These are phyloP conservation scores for Xylota sylvarum DNA, from an alignment of 2,888 invertebrate genomes.

Conservation along the genomic window DNA sequence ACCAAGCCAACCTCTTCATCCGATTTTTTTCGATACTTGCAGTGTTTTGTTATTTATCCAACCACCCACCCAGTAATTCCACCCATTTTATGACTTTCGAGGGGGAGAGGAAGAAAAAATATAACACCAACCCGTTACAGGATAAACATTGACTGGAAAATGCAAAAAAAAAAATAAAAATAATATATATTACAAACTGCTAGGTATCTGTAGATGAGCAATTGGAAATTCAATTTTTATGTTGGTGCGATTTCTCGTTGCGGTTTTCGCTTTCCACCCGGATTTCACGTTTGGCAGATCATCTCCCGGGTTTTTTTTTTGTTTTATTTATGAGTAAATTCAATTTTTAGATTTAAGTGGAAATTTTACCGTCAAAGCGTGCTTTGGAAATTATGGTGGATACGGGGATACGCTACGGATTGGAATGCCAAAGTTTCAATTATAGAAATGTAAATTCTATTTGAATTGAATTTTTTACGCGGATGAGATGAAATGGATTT, in stretches of 20 bases:
- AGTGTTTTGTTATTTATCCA: no score
- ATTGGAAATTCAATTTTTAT: conserved; percentile 69
- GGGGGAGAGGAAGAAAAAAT: not conserved
- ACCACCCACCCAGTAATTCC: no score
- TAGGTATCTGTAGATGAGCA: conserved; percentile 43
- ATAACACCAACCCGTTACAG: conserved; percentile 25
- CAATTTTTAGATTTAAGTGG: conserved; percentile 70
- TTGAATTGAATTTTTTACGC: conserved; percentile 45
- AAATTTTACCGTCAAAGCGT: conserved; percentile 63
- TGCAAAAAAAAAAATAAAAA: conserved; percentile 16
- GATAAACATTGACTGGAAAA: conserved; percentile 49
- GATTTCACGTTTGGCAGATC: conserved; percentile 5
- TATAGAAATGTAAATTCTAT: conserved; percentile 74
- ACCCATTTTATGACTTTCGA: not conserved
- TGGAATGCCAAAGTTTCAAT: conserved; percentile 65
- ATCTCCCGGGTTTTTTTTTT: conserved; percentile 3
- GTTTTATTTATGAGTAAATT: conserved; percentile 45
- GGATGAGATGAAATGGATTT: conserved; percentile 32
- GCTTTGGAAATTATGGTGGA: conserved; percentile 49
- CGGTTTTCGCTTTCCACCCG: conserved; percentile 55
- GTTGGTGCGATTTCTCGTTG: conserved; percentile 51
- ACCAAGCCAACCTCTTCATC: conserved; percentile 47
- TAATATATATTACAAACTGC: no score
- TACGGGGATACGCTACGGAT: conserved; percentile 11
- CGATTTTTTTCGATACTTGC: conserved; percentile 45